These are phyloP conservation scores for Sarcophaga subvicina DNA, from an alignment of 2,888 invertebrate species.

Conservation along the genomic window DNA sequence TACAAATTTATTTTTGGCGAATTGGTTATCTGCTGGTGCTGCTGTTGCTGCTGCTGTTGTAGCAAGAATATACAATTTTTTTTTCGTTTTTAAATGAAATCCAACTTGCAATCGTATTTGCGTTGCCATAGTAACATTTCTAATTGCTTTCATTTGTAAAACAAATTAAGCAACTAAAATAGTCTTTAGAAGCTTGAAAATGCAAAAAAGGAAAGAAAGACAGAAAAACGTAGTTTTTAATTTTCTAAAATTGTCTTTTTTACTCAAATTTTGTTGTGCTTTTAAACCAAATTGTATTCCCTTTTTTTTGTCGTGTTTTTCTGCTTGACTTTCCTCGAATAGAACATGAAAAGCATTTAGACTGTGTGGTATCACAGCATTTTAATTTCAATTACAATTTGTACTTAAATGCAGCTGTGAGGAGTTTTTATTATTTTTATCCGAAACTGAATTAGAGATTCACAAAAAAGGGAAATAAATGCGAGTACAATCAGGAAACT, in stretches of 20 bases:
- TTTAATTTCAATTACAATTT: conserved; percentile 68
- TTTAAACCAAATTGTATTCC: conserved; percentile 1
- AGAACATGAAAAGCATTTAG: conserved; percentile 9
- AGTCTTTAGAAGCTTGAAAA: background rate
- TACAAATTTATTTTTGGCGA: background rate
- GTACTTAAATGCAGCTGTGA: conserved; percentile 68
- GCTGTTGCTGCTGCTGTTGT: no score
- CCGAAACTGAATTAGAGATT: conserved; percentile 61
- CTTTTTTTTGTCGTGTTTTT: conserved; percentile 33
- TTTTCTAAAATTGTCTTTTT: conserved; percentile 61
- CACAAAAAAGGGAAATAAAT: conserved; percentile 12
- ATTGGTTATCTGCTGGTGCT: background rate
- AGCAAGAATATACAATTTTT: background rate
- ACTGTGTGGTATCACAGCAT: conserved; percentile 52
- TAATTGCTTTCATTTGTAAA: conserved; percentile 66
- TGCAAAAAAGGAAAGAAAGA: background rate
- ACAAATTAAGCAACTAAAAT: conserved; percentile 18
- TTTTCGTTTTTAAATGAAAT: conserved; percentile 47
- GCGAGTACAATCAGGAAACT: conserved; percentile 38
- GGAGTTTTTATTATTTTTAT: conserved; percentile 64
- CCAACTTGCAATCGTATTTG: conserved; percentile 10
- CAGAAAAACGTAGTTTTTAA: conserved; percentile 54
- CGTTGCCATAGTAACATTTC: conserved; percentile 17
- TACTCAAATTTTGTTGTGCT: conserved; percentile 27
- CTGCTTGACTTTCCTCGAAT: background rate